phyloP scores from a whole-genome alignment of 2,888 invertebrate genomes.

The Physocephala rufipes region DNA sequence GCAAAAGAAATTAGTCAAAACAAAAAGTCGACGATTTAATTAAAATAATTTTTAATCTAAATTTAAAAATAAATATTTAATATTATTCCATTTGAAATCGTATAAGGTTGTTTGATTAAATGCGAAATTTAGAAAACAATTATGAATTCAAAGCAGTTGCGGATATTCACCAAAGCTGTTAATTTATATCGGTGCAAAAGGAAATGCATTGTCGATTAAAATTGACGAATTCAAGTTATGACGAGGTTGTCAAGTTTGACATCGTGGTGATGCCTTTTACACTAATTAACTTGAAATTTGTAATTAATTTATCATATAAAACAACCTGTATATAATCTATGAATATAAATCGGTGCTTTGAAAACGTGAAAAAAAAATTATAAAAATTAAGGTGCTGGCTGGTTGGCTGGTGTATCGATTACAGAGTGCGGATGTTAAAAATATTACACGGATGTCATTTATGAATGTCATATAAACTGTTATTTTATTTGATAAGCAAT shows the following conservation, averaged over 20 bases:
- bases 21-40: too few relatives aligned
- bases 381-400: too few relatives aligned
- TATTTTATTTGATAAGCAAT: too few relatives aligned
- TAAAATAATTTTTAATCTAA: too few relatives aligned
- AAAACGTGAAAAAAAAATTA: too few relatives aligned
- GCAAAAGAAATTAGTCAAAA: too few relatives aligned
- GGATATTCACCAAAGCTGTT: not conserved
- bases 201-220: not conserved
- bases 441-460: too few relatives aligned
- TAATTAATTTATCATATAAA: constrained; percentile 1
- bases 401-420: too few relatives aligned
- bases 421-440: too few relatives aligned
- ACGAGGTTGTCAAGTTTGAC: constrained; percentile 12
- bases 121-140: not conserved
- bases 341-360: too few relatives aligned
- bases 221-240: not conserved
- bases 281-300: not conserved
- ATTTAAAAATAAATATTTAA: too few relatives aligned
- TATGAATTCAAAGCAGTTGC: not conserved
- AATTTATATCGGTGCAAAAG: not conserved
- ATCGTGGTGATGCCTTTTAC: constrained; percentile 2
- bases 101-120: not conserved
- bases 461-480: too few relatives aligned
- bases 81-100: not conserved
- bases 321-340: not conserved